Base-by-base conservation (phyloP, 2,888 invertebrate species). In the Liposcelis brunnea region DNA sequence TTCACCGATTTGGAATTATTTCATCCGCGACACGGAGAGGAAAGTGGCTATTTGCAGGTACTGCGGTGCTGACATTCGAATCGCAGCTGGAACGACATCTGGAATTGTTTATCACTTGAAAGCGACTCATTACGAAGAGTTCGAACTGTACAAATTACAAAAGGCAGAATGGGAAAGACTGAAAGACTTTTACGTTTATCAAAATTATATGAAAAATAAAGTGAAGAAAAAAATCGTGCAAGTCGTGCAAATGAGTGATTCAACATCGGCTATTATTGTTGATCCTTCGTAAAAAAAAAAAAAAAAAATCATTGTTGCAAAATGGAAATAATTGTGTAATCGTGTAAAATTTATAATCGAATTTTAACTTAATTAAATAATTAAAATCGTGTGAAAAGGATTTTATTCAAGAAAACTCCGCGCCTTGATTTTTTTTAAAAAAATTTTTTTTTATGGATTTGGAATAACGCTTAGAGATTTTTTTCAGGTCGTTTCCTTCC, bases 1-100 rank as follows among this genome's bases (percentile, higher is more conserved):
- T 14, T 40, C 40, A 5, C 40, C 40, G n/a, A 40, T 40, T 21
- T 40, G 40, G 40, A 40, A 19, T n/a, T 40, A 40, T 21, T 40
- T 40, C 40, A 18, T n/a, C 6, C 40, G 40, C 40, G 40, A 40
- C 11, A 11, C 12, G 4, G 19, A 16, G 18, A 12, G 15, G 16
- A 40, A 40, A 40, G 15, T 19, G 3, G 40, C 18, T 18, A 21
- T 18, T 10, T 40, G 40, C 19, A 40, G 7, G 7, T 16, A 18
- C 7, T 40, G 40, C 19, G 6, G 40, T 5, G 19, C 16, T 3
- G 19, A 16, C n/a, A n/a, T 40, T 6, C 7, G 40, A 7, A 19
- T 40, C 4, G 40, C 40, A 14, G 15, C 19, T 5, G 40, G 40
- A 12, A 40, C 40, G 5, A 40, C 40, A 6, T 19, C 19, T 18